Conservation (phyloP, 2,888 invertebrate genomes). For the Rhodophaea formosa region DNA sequence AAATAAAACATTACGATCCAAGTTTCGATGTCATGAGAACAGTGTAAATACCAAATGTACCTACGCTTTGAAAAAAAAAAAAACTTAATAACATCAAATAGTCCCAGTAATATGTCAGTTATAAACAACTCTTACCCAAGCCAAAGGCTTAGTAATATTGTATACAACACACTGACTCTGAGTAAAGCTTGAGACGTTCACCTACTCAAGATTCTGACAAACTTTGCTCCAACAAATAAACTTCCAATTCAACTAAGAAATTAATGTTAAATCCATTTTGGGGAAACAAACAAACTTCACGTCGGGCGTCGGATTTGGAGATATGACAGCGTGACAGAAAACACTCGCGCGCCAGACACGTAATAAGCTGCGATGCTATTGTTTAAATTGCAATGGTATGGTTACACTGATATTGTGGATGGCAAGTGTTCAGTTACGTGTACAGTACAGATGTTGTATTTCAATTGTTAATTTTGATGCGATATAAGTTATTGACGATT, state of each 20-base stretch:
- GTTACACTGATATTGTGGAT: constrained; percentile 24
- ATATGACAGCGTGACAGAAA: constrained; percentile 36
- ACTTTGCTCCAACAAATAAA: constrained; percentile 9
- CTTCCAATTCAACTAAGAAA: constrained; percentile 6
- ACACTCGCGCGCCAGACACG: constrained; percentile 35
- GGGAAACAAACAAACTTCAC: not conserved
- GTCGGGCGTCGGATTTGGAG: constrained; percentile 2
- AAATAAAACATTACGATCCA: too few relatives aligned
- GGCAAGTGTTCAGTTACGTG: not conserved
- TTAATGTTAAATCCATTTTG: constrained; percentile 8
- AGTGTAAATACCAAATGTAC: too few relatives aligned
- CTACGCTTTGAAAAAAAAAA: too few relatives aligned
- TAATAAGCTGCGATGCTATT: constrained; percentile 51
- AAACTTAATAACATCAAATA: too few relatives aligned
- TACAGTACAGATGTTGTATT: not conserved
- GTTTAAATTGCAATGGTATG: constrained; percentile 45
- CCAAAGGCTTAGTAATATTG: too few relatives aligned
- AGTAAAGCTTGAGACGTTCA: not conserved
- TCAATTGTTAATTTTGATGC: too few relatives aligned
- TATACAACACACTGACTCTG: not conserved
- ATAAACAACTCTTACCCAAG: too few relatives aligned
- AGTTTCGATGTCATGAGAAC: too few relatives aligned
- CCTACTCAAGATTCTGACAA: not conserved
- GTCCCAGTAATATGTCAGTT: too few relatives aligned
- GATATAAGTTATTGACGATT: too few relatives aligned